Conservation (phyloP, 92 coral and sea anemone genomes). For the Epizoanthus illoricatus region DNA sequence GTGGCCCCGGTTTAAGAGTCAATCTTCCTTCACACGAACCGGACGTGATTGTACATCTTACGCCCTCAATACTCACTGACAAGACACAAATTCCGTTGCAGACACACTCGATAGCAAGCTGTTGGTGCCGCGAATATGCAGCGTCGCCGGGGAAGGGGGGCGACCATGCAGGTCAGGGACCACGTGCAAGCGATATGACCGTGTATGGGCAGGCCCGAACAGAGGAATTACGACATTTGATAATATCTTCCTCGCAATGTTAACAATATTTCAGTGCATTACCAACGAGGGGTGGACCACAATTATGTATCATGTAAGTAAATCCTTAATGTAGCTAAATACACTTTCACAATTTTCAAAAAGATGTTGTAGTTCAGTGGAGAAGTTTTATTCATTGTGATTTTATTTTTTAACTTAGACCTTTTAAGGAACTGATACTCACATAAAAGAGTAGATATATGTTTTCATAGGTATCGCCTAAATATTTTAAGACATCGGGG, state of each 20-base stretch:
- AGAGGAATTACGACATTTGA: constrained; percentile 94
- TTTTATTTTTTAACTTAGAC: too few species aligned
- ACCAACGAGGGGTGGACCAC: constrained; percentile 99
- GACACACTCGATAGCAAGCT: constrained; percentile 26
- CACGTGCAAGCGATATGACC: constrained; percentile 57
- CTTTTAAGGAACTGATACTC: too few species aligned
- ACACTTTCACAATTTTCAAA: background rate
- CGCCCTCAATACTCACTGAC: background rate
- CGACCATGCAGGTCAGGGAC: constrained; percentile 63
- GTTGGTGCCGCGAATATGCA: constrained; percentile 56
- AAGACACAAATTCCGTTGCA: background rate
- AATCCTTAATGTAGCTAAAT: background rate
- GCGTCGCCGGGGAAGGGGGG: constrained; percentile 46
- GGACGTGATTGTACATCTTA: too few species aligned
- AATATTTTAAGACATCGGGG: too few species aligned
- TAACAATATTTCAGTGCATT: constrained; percentile 95
- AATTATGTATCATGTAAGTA: constrained; percentile 93
- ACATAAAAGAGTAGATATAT: too few species aligned
- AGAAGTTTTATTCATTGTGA: too few species aligned
- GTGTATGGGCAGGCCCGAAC: constrained; percentile 89
- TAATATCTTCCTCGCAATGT: constrained; percentile 93
- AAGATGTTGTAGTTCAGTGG: too few species aligned
- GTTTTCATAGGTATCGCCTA: too few species aligned
- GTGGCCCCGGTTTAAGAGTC: background rate
- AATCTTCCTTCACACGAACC: background rate